Conservation (phyloP, 2,888 invertebrate genomes). For the Phytoseiulus persimilis region DNA sequence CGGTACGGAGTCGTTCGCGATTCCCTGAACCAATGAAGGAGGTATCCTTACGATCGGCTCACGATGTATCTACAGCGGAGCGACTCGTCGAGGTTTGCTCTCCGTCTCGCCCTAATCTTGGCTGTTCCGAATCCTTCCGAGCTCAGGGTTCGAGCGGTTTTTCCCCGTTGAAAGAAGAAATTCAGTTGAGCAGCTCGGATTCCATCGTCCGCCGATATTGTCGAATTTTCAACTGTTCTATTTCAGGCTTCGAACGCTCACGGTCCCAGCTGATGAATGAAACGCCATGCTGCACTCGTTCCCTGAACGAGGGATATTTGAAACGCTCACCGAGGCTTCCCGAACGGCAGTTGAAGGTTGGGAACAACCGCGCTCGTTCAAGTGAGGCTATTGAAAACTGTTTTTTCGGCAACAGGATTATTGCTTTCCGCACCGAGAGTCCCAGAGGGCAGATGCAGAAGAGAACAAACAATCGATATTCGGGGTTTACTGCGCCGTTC, state of each 20-base stretch:
- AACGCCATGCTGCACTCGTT: background rate
- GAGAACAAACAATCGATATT: background rate
- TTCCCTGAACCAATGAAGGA: background rate
- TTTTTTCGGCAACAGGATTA: background rate
- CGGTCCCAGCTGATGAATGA: background rate
- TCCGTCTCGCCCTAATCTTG: background rate
- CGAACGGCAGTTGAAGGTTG: background rate
- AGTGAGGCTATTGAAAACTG: background rate
- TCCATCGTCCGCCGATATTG: background rate
- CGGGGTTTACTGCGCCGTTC: background rate
- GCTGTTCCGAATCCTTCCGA: background rate
- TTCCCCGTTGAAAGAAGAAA: no score
- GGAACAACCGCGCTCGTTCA: background rate
- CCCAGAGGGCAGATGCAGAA: background rate
- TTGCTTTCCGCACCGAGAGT: background rate
- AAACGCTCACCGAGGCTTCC: background rate
- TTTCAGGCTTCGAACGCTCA: background rate
- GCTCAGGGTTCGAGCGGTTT: background rate
- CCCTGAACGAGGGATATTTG: background rate
- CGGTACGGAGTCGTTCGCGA: background rate
- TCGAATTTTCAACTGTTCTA: background rate
- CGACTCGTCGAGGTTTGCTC: background rate
- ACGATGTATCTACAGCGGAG: background rate
- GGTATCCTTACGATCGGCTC: background rate
- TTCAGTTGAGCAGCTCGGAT: no score